Evolutionary conservation across 2,113 vertebrate genomes (phyloP).

Genomic region (Entomyzon cyanotis): DNA sequence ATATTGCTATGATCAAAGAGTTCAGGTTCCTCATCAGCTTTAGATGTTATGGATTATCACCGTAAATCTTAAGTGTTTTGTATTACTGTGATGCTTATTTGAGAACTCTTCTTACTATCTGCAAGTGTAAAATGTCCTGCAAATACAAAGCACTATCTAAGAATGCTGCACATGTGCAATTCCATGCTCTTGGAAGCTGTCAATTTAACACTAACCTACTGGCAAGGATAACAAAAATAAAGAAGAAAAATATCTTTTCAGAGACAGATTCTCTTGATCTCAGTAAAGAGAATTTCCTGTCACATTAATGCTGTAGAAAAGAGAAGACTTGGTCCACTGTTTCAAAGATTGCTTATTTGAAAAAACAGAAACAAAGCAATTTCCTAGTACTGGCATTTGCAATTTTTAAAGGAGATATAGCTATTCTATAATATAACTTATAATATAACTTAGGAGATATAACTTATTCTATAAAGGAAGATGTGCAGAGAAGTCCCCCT

Average conservation of each 20-base stretch:
- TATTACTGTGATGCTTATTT: background rate
- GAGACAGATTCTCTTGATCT: background rate
- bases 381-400: background rate
- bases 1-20: background rate
- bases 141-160: background rate
- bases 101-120: background rate
- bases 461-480: background rate
- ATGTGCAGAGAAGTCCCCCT: background rate
- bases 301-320: background rate
- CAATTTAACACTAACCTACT: background rate
- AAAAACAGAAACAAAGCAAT: background rate
- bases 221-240: background rate
- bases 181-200: background rate
- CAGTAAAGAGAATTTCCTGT: background rate
- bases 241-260: background rate
- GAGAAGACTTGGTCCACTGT: background rate
- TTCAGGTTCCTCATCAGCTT: background rate
- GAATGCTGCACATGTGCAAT: background rate
- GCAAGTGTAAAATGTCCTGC: background rate
- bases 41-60: background rate
- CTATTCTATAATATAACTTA: too few relatives aligned
- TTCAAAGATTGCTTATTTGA: background rate
- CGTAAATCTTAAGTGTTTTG: background rate
- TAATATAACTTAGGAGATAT: too few relatives aligned
- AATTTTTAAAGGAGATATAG: background rate